Percentiles rank a stretch among this genome's conserved stretches.
phyloP scores from a whole-genome alignment of 53 echinoderm and acorn worm species.

The Paracentrotus lividus region DNA sequence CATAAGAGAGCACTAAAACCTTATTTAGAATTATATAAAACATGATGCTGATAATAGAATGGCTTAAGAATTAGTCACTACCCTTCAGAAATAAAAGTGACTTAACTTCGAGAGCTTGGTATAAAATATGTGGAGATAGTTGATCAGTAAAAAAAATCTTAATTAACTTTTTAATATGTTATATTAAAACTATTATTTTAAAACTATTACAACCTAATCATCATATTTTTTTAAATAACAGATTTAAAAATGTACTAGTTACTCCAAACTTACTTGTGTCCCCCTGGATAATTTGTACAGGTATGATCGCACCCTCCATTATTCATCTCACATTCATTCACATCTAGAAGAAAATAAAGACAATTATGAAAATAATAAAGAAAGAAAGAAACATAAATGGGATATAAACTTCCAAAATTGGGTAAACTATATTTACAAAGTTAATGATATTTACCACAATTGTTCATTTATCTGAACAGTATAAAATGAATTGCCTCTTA shows the following conservation, averaged over 20 bases:
- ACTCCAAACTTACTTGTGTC: constrained; percentile 84
- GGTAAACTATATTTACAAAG: too few species aligned
- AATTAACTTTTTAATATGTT: too few species aligned
- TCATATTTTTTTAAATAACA: too few species aligned
- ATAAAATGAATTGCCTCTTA: too few species aligned
- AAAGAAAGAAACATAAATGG: not conserved
- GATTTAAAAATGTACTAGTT: too few species aligned
- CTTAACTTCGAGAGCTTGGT: not conserved
- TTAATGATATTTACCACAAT: too few species aligned
- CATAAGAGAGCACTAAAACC: too few species aligned
- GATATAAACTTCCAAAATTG: too few species aligned
- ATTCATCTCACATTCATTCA: constrained; percentile 92
- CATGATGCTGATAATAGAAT: not conserved
- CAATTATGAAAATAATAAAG: not conserved
- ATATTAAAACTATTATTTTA: too few species aligned
- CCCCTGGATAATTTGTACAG: constrained; percentile 88
- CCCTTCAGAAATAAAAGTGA: not conserved
- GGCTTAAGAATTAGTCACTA: not conserved
- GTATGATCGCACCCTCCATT: constrained; percentile 94
- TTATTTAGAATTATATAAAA: too few species aligned
- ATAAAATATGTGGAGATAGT: not conserved
- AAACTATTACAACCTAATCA: too few species aligned
- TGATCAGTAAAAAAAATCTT: not conserved
- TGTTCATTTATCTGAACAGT: too few species aligned
- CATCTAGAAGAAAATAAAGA: constrained; percentile 67